Conservation (phyloP, 1,140 invertebrate species). For the Paraescarpia echinospica region DNA sequence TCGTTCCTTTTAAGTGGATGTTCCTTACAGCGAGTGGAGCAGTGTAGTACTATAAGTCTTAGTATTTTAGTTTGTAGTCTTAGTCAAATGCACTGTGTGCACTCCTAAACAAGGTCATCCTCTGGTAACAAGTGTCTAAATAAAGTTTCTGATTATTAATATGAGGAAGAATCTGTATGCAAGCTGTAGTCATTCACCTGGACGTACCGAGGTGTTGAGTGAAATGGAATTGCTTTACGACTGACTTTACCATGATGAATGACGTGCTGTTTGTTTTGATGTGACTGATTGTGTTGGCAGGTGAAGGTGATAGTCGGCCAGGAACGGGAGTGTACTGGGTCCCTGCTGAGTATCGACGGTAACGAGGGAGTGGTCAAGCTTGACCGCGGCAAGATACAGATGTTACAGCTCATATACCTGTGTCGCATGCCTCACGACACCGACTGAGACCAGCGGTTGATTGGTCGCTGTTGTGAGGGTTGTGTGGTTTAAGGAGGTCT, state of each 20-base stretch:
- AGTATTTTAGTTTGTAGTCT: too few species aligned
- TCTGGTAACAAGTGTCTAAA: too few species aligned
- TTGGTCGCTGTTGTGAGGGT: neutral
- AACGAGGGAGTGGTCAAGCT: constrained; percentile 81
- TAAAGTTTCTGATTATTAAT: too few species aligned
- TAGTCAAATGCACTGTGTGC: too few species aligned
- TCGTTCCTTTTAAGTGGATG: too few species aligned
- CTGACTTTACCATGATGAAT: neutral
- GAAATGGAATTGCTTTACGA: neutral
- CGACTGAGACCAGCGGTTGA: neutral
- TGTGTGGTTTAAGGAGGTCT: neutral
- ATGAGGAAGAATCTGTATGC: too few species aligned
- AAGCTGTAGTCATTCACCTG: too few species aligned
- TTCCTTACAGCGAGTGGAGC: too few species aligned
- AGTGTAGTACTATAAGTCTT: too few species aligned
- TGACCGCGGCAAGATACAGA: constrained; percentile 40
- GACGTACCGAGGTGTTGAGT: too few species aligned
- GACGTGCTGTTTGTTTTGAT: neutral
- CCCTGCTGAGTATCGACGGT: constrained; percentile 82
- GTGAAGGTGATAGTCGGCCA: constrained; percentile 95
- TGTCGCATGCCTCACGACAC: constrained; percentile 11
- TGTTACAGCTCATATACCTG: constrained; percentile 15
- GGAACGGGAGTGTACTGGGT: constrained; percentile 82
- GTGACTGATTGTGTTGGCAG: constrained; percentile 36
- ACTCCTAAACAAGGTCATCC: too few species aligned